Conservation (phyloP, 2,797 vertebrate genomes). For the Craterocephalus amniculus region DNA sequence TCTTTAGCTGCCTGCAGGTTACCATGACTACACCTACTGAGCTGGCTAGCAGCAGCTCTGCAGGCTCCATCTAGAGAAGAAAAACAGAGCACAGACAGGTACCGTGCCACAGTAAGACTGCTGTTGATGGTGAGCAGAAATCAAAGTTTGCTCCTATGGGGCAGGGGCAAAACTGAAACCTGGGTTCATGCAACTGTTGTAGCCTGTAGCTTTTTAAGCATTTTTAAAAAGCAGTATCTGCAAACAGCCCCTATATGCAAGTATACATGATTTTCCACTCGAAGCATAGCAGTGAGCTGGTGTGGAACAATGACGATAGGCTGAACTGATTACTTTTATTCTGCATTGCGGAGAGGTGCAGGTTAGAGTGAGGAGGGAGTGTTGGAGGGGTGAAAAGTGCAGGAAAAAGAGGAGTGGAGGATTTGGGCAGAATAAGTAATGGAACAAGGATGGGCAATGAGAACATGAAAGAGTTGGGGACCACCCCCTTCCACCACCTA, state of each 20-base stretch:
- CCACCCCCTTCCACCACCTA: constrained; percentile 34
- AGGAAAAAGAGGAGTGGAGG: constrained; percentile 34
- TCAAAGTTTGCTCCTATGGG: constrained; percentile 32
- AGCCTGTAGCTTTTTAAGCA: not conserved
- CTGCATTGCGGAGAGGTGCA: constrained; percentile 65
- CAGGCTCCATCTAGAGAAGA: constrained; percentile 51
- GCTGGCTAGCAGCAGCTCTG: constrained; percentile 53
- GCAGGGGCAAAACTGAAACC: constrained; percentile 3
- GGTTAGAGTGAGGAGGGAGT: constrained; percentile 25
- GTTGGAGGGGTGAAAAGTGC: constrained; percentile 25
- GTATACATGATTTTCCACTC: constrained; percentile 21
- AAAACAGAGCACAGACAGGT: constrained; percentile 41
- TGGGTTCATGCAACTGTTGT: constrained; percentile 1
- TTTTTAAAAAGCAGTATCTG: not conserved
- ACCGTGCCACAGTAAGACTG: constrained; percentile 37
- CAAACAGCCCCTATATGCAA: constrained; percentile 2
- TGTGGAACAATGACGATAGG: constrained; percentile 34
- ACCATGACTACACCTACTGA: constrained; percentile 72
- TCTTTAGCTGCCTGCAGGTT: constrained; percentile 64
- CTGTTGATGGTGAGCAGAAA: constrained; percentile 19
- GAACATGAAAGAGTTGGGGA: constrained; percentile 59
- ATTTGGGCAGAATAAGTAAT: constrained; percentile 49
- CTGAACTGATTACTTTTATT: constrained; percentile 54
- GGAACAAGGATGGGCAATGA: constrained; percentile 49
- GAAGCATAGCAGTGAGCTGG: constrained; percentile 16